Evolutionary conservation across 2,888 invertebrate genomes (phyloP).

Genomic region (Geophilus truncorum): DNA sequence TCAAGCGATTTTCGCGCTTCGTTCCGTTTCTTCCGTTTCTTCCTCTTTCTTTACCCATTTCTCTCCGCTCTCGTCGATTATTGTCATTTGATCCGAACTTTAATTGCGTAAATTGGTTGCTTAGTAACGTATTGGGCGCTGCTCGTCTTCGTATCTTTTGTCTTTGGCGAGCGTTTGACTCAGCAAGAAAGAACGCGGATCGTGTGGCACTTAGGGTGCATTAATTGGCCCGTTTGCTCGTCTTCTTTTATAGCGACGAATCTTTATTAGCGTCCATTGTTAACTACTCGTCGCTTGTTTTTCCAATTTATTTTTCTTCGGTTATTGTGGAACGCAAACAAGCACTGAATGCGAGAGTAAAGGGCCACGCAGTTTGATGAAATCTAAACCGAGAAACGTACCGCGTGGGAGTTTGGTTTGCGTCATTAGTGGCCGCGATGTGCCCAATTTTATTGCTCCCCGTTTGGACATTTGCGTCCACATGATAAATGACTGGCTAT

Average conservation of each 20-base stretch:
- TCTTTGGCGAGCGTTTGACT: background rate
- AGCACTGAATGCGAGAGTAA: background rate
- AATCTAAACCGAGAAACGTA: background rate
- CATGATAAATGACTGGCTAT: background rate
- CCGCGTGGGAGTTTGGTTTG: background rate
- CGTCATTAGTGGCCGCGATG: background rate
- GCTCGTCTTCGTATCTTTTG: background rate
- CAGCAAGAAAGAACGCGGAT: background rate
- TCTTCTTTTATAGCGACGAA: background rate
- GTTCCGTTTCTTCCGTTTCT: background rate
- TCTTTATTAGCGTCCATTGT: background rate
- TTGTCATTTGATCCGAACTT: constrained; percentile 1
- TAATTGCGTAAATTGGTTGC: constrained; percentile 17
- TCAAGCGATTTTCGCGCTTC: background rate
- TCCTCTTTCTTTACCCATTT: background rate
- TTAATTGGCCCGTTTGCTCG: background rate
- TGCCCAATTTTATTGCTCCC: background rate
- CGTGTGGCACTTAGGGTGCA: background rate
- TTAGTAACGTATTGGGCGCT: background rate
- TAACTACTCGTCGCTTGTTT: too few species aligned
- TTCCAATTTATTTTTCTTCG: background rate
- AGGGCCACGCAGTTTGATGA: background rate
- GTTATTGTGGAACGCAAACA: background rate
- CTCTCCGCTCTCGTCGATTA: background rate
- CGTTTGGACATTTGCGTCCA: background rate